phyloP scores from a whole-genome alignment of 2,113 vertebrate genomes.

The Gavia stellata region DNA sequence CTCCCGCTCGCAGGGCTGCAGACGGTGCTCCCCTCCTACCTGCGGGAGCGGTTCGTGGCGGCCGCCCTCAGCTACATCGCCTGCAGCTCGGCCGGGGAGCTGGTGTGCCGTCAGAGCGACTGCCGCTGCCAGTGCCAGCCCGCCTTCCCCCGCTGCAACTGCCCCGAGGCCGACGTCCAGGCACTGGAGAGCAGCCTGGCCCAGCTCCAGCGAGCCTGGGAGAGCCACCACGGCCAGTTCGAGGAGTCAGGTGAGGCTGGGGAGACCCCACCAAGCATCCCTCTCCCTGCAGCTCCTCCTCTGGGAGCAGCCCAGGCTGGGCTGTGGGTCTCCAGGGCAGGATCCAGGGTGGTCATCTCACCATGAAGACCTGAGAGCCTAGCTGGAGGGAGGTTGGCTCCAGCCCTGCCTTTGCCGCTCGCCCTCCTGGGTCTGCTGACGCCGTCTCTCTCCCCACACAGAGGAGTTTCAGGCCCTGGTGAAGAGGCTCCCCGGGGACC shows the following conservation, averaged over 20 bases:
- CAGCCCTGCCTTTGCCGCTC: accelerated
- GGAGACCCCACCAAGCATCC: background rate
- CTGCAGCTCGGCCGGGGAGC: constrained; percentile 90
- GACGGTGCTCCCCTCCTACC: constrained; percentile 87
- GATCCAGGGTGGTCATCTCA: background rate
- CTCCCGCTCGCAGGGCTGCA: constrained; percentile 80
- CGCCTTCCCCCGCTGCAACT: constrained; percentile 90
- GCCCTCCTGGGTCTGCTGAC: background rate
- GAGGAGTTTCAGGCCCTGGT: constrained; percentile 92
- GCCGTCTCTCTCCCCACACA: background rate
- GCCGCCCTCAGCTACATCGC: constrained; percentile 96
- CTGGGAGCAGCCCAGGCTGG: background rate
- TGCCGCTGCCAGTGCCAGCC: constrained; percentile 91
- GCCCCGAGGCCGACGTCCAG: constrained; percentile 88
- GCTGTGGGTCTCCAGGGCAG: background rate
- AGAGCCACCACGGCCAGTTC: constrained; percentile 84
- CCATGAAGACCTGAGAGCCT: accelerated
- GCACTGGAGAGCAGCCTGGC: constrained; percentile 88
- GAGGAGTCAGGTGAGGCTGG: constrained; percentile 86
- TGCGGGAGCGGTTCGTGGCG: constrained; percentile 87
- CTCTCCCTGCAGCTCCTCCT: background rate
- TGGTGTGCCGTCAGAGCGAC: constrained; percentile 88
- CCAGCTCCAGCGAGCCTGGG: constrained; percentile 84
- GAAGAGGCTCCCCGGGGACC: constrained; percentile 85
- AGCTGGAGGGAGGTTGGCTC: background rate